These are phyloP conservation scores for Sussaba pulchella DNA, from an alignment of 2,888 invertebrate genomes.

Conservation along the genomic window DNA sequence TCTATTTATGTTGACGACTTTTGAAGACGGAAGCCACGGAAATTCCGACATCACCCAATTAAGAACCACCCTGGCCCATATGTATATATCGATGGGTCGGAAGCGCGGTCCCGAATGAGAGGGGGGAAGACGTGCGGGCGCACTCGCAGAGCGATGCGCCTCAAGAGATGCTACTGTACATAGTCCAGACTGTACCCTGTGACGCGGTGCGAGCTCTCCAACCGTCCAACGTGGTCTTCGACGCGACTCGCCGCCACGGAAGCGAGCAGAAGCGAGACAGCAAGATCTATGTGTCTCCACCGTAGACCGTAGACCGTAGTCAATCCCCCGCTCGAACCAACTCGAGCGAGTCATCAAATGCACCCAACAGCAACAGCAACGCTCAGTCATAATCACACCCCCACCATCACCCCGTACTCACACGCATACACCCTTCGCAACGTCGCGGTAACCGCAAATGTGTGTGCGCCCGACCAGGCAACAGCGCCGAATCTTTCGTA, in stretches of 20 bases:
- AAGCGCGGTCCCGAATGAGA: no score
- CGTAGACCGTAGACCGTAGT: constrained; percentile 1
- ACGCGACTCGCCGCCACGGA: not conserved
- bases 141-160: no score
- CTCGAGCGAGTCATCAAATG: constrained; percentile 52
- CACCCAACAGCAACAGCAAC: constrained; percentile 36
- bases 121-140: no score
- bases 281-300: not conserved
- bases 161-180: no score
- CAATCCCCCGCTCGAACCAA: constrained; percentile 6
- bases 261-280: no score
- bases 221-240: not conserved
- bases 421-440: constrained; percentile 6
- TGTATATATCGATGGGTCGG: no score
- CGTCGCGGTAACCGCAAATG: not conserved
- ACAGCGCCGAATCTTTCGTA: constrained; percentile 54
- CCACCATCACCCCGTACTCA: not conserved
- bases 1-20: no score
- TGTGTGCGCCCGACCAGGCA: constrained; percentile 39
- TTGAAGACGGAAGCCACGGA: no score
- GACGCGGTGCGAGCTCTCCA: not conserved
- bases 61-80: no score
- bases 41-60: no score
- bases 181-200: not conserved
- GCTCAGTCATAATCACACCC: constrained; percentile 9